phyloP scores from a whole-genome alignment of 1,140 invertebrate genomes.

The Zaprionus lachaisei region DNA sequence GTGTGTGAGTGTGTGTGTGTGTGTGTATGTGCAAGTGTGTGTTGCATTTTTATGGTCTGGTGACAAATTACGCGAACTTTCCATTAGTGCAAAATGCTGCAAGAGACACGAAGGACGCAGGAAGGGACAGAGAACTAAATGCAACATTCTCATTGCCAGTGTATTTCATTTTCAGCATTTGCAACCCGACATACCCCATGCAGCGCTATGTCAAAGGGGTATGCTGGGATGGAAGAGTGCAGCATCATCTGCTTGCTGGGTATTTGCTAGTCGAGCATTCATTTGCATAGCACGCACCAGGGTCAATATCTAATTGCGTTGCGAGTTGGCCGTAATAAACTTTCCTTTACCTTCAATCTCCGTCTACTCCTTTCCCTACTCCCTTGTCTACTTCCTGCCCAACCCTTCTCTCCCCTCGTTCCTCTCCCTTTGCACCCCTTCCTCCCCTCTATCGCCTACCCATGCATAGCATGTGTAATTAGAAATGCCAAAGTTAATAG shows the following conservation, averaged over 20 bases:
- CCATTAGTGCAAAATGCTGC: constrained; percentile 59
- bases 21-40: constrained; percentile 23
- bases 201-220: background rate
- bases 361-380: background rate
- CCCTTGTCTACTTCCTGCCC: background rate
- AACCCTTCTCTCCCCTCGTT: background rate
- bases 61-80: constrained; percentile 78
- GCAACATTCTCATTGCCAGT: constrained; percentile 35
- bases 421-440: background rate
- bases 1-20: constrained; percentile 37
- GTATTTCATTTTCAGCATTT: constrained; percentile 17
- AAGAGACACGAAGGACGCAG: background rate
- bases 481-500: constrained; percentile 41
- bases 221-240: background rate
- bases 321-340: constrained; percentile 13
- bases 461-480: constrained; percentile 34
- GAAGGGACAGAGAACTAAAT: constrained; percentile 15
- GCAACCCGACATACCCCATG: background rate
- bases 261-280: background rate
- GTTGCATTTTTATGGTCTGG: constrained; percentile 75
- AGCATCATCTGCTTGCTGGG: background rate
- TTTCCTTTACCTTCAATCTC: background rate
- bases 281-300: constrained; percentile 7
- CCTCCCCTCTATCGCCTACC: background rate
- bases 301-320: constrained; percentile 38